phyloP scores from a whole-genome alignment of 2,797 vertebrate species.

The Schizothorax lantsangensis region DNA sequence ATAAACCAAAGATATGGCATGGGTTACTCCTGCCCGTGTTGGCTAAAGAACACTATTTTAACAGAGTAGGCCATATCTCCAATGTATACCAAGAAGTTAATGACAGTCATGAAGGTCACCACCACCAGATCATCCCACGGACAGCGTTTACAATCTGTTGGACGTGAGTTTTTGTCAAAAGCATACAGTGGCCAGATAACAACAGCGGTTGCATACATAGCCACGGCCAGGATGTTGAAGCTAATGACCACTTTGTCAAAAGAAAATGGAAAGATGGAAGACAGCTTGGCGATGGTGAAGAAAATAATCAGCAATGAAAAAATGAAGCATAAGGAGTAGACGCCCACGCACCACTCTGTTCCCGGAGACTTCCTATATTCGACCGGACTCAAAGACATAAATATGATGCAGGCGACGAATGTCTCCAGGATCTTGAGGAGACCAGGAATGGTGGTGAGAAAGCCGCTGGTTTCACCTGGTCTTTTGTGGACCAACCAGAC shows the following conservation, averaged over 20 bases:
- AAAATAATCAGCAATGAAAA: constrained; percentile 81
- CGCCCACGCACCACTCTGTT: constrained; percentile 84
- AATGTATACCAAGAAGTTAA: constrained; percentile 83
- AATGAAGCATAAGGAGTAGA: constrained; percentile 88
- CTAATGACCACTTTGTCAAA: constrained; percentile 79
- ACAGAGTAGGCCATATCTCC: constrained; percentile 82
- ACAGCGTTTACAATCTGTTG: not conserved
- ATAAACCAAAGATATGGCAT: not conserved
- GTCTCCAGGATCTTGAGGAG: constrained; percentile 88
- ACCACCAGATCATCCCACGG: constrained; percentile 76
- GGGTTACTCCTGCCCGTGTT: not conserved
- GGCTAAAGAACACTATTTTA: constrained; percentile 75
- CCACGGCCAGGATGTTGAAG: constrained; percentile 78
- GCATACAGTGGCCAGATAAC: constrained; percentile 86
- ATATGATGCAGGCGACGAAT: constrained; percentile 86
- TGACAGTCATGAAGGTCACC: constrained; percentile 81
- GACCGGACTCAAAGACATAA: constrained; percentile 72
- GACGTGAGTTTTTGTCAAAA: constrained; percentile 60
- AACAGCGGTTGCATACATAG: constrained; percentile 80
- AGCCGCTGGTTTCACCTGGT: constrained; percentile 81
- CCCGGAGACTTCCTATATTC: accelerated
- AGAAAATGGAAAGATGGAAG: constrained; percentile 68
- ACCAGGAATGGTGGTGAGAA: constrained; percentile 84
- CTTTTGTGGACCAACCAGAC: constrained; percentile 76
- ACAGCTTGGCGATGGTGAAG: constrained; percentile 75